Evolutionary conservation across 1,140 invertebrate genomes (phyloP).

Genomic region (Berghia stephanieae): DNA sequence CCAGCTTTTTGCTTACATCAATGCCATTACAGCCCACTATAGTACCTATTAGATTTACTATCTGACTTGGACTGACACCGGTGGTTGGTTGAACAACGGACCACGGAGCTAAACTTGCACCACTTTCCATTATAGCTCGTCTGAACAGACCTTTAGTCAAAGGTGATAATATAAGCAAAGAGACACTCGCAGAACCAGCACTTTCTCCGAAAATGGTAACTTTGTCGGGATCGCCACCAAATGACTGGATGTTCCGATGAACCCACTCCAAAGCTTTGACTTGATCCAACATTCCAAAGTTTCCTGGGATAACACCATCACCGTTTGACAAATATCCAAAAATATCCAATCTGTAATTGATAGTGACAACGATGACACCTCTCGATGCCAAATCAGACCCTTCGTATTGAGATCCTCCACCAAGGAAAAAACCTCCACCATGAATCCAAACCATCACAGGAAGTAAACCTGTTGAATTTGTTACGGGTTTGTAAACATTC

Average conservation of each 20-base stretch:
- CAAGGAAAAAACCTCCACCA: conserved; percentile 93
- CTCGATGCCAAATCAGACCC: conserved; percentile 77
- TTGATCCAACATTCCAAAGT: conserved; percentile 94
- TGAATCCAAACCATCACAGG: conserved; percentile 96
- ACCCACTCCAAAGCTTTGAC: conserved; percentile 90
- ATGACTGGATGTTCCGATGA: conserved; percentile 84
- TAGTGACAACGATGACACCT: conserved; percentile 89
- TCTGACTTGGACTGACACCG: neutral
- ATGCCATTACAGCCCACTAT: conserved; percentile 4
- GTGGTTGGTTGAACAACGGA: conserved; percentile 3
- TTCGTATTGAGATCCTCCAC: conserved; percentile 84
- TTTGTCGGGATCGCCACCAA: conserved; percentile 85
- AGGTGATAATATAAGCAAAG: conserved; percentile 50
- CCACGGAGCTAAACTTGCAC: conserved; percentile 22
- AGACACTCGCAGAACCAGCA: conserved; percentile 77
- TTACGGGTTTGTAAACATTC: conserved; percentile 80
- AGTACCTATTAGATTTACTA: neutral
- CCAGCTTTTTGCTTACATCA: neutral
- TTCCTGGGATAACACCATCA: conserved; percentile 92
- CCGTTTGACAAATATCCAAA: conserved; percentile 88
- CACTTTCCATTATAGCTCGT: conserved; percentile 37
- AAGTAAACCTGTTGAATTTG: conserved; percentile 64
- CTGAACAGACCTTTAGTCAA: conserved; percentile 37
- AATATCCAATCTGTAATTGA: conserved; percentile 87
- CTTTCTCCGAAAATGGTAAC: conserved; percentile 93